Conservation (phyloP, 1,140 invertebrate genomes). For the Temnothorax curvispinosus region DNA sequence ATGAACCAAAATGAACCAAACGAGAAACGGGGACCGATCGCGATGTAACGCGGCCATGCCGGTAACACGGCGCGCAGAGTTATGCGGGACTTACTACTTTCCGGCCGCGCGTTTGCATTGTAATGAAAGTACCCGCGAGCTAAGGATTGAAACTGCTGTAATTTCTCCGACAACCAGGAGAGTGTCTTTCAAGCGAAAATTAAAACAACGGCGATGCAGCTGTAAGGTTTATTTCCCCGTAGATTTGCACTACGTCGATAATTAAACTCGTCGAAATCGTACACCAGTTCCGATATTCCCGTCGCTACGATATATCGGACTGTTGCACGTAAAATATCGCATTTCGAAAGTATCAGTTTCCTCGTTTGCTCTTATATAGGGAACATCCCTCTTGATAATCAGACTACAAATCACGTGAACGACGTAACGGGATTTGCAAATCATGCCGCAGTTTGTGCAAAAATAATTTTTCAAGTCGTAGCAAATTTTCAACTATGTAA, state of each 20-base stretch:
- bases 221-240: background rate
- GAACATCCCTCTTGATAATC: background rate
- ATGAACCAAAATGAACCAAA: background rate
- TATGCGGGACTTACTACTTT: constrained; percentile 5
- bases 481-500: background rate
- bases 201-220: background rate
- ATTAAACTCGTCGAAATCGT: constrained; percentile 13
- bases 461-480: background rate
- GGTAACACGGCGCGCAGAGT: constrained; percentile 22
- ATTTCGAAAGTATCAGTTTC: background rate
- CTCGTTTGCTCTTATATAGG: too few species aligned
- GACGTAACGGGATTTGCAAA: background rate
- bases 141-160: constrained; percentile 16
- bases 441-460: background rate
- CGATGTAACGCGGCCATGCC: background rate
- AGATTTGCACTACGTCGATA: constrained; percentile 5
- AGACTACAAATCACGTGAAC: background rate
- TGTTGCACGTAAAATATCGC: background rate
- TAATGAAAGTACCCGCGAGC: constrained; percentile 20
- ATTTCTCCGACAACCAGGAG: background rate
- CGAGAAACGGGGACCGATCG: constrained; percentile 4
- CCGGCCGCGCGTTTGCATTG: constrained; percentile 20
- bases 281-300: background rate
- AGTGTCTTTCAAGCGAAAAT: constrained; percentile 8
- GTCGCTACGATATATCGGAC: background rate